These are phyloP conservation scores for Drosophila mayaguana DNA, from an alignment of 2,888 invertebrate genomes.

Conservation along the genomic window DNA sequence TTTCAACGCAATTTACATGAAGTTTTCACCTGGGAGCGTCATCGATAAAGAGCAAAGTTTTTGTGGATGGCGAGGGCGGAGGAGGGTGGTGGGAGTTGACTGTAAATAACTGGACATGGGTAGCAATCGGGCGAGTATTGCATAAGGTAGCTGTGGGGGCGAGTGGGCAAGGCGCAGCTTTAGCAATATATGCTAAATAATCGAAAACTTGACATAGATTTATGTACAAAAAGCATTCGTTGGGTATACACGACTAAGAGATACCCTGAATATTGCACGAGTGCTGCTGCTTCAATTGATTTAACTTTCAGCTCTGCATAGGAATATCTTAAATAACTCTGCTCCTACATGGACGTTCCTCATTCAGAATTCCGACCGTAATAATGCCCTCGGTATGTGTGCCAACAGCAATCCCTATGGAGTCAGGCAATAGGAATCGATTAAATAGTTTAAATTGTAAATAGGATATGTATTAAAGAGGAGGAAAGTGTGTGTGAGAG, in stretches of 20 bases:
- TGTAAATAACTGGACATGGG: slow-evolving; percentile 11
- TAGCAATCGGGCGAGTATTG: not conserved
- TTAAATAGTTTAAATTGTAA: slow-evolving; percentile 9
- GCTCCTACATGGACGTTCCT: not conserved
- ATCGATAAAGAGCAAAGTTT: slow-evolving; percentile 23
- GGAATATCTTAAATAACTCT: not conserved
- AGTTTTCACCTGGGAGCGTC: slow-evolving; percentile 63
- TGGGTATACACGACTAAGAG: not conserved
- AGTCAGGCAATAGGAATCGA: not conserved
- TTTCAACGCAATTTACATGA: slow-evolving; percentile 71
- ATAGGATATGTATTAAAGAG: not conserved
- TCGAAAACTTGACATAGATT: slow-evolving; percentile 8
- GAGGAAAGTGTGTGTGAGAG: not conserved
- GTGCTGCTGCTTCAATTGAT: not conserved
- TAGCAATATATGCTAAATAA: slow-evolving; percentile 5
- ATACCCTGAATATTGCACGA: not conserved
- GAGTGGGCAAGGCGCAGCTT: not conserved
- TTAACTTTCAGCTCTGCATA: not conserved
- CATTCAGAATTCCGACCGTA: not conserved
- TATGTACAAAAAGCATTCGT: not conserved
- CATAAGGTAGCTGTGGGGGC: not conserved
- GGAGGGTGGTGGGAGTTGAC: not conserved
- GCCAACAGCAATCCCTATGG: not conserved
- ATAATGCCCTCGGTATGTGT: not conserved
- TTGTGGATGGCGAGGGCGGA: not conserved